Percentiles rank a stretch among this genome's conserved stretches.
Conservation (phyloP, 2,888 invertebrate species). For the Agrilus mali region DNA sequence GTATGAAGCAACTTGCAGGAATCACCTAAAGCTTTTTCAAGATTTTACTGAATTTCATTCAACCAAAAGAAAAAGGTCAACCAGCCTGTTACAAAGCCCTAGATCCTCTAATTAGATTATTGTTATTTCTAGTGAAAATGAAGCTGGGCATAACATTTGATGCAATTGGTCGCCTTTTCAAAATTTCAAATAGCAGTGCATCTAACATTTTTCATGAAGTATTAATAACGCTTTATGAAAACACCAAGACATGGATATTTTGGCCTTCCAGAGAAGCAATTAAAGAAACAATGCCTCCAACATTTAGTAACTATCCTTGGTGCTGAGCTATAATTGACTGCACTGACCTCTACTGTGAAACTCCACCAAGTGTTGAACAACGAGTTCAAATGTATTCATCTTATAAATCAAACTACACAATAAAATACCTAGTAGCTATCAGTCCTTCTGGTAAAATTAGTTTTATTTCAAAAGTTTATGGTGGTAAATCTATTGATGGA, state of each 20-base stretch:
- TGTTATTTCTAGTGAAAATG: conserved; percentile 1
- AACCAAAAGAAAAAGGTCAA: too few species aligned
- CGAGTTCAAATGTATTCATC: not conserved
- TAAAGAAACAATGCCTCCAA: conserved; percentile 3
- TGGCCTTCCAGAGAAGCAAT: conserved; percentile 7
- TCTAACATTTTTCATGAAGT: not conserved
- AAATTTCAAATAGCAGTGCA: not conserved
- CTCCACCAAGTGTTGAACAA: conserved; percentile 1
- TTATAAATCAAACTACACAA: conserved; percentile 6
- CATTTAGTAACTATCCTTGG: conserved; percentile 2
- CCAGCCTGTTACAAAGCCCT: too few species aligned
- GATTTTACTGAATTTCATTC: too few species aligned
- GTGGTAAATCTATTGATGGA: conserved; percentile 13
- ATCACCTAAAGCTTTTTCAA: too few species aligned
- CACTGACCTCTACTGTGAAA: conserved; percentile 1
- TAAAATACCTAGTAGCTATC: conserved; percentile 14
- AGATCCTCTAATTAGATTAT: not conserved
- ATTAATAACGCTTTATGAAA: not conserved
- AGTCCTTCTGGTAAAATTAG: conserved; percentile 14
- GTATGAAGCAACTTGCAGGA: too few species aligned
- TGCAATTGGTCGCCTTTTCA: not conserved
- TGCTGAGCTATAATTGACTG: conserved; percentile 2
- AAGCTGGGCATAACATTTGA: not conserved
- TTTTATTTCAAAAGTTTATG: conserved; percentile 17
- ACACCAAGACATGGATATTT: conserved; percentile 1